Evolutionary conservation across 2,113 vertebrate species (phyloP), one percentile per base, ranked within the genome.

Genomic region (Tautogolabrus adspersus): DNA sequence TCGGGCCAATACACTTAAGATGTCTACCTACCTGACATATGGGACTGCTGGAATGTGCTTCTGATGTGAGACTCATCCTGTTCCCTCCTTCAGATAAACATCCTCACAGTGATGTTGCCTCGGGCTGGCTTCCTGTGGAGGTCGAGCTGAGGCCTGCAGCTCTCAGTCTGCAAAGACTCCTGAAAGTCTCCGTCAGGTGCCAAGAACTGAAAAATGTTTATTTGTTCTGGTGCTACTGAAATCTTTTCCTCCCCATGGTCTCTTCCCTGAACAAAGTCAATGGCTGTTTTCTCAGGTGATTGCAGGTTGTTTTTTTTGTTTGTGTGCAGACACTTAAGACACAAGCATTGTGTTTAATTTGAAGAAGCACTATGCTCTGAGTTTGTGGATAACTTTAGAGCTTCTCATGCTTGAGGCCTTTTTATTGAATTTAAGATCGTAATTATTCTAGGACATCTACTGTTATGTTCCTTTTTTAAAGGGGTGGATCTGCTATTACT

Each of bases 101-200:
- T 77, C 69, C 70, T 40, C 56, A 23, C 68, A 42, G 73, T 71
- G 5, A 9, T 58, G 54, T 58, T 69, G 84, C 89, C 83, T 81
- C 1, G 30, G 86, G 88, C 85, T 57, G 0, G 26, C 40, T 58
- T 83, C 68, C 59, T 65, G 58, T 46, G 13, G 76, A 79, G 87
- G 88, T 83, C 82, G 77, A 75, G 88, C 56, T 73, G 22, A 15
- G 75, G 80, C 85, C 87, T 88, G 88, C 75, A 87, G 72, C 74
- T 72, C 77, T 84, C 84, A 72, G 74, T 49, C 40, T 63, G 58
- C 70, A 21, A 44, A 77, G 73, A 63, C 44, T 77, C 73, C 72
- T 54, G 54, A 63, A 81, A 79, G 82, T 82, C 85, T 84, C 79
- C 62, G 72, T 76, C 72, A 55, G 74, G 67, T 71, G 77, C 81